Conservation (phyloP, 1,140 invertebrate genomes). For the Globodera ellingtonae region DNA sequence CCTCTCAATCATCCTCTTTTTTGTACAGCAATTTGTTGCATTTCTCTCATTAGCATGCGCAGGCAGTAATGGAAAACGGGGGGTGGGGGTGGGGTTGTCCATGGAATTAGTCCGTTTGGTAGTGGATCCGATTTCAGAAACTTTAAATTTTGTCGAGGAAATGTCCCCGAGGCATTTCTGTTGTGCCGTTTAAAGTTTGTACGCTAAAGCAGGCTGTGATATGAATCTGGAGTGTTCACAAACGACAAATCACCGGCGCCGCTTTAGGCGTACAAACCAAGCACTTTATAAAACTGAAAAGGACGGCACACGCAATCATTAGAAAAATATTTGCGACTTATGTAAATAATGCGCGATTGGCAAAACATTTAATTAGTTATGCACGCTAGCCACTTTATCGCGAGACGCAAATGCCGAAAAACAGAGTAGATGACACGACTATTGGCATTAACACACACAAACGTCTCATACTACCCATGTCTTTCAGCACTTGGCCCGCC, state of each 20-base stretch:
- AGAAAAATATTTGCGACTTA: too few relatives aligned
- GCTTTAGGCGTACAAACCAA: slow-evolving; percentile 34
- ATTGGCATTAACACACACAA: slow-evolving; percentile 6
- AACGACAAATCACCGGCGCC: slow-evolving; percentile 30
- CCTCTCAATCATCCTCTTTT: not conserved
- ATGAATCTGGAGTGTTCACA: slow-evolving; percentile 11
- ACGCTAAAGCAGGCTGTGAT: slow-evolving; percentile 38
- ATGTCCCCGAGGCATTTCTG: not conserved
- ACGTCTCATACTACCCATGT: slow-evolving; percentile 37
- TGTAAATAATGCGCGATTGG: too few relatives aligned
- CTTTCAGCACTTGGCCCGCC: slow-evolving; percentile 20
- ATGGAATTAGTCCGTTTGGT: too few relatives aligned
- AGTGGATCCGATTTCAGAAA: not conserved
- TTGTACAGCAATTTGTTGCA: not conserved
- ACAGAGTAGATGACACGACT: slow-evolving; percentile 36
- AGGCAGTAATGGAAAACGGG: not conserved
- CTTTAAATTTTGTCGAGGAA: not conserved
- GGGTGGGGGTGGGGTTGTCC: too few relatives aligned
- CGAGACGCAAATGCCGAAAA: slow-evolving; percentile 30
- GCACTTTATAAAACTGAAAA: not conserved
- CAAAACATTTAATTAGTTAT: not conserved
- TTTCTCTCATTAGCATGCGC: not conserved
- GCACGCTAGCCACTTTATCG: not conserved
- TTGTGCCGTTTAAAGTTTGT: slow-evolving; percentile 13
- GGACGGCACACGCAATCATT: too few relatives aligned